Base-by-base conservation (phyloP, 1,140 invertebrate species). In the Drosophila miranda region DNA sequence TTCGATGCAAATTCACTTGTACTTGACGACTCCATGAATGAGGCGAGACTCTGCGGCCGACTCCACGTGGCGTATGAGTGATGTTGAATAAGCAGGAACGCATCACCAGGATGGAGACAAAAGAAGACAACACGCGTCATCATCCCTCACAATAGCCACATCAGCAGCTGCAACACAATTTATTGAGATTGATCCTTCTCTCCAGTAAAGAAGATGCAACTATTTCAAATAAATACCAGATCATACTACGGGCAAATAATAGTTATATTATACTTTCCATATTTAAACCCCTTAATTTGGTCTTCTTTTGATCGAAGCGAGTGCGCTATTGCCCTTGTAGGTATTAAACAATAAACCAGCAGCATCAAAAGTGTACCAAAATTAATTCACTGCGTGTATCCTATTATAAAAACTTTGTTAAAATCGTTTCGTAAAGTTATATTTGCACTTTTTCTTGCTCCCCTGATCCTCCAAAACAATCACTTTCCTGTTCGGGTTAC, bases 1-100 rank as follows among this genome's bases (percentile, higher is more conserved):
- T 87, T 87, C 70, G 82, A 87, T 87, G 82, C 82, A 87, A 87
- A 87, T 87, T 82, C 82, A 87, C 83, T 87, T 78, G 78, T 78
- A 87, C 82, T 88, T 87, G 82, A 87, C 81, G 82, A 78, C 82
- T 86, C 78, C 86, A 77, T 86, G 81, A 86, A 86, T 86, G 81
- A 78, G 81, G 60, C 73, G 55, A 62, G 63, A 56, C 68, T 58
- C 59, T 76, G 46, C 16, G 41, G 38, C 50, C 48, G 44, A n/a
- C 61, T 58, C 54, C 66, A 72, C 72, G 60, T 61, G 66, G 75
- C 78, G 57, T 71, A 83, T 83, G 71, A 83, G 75, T 75, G 76
- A 83, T 83, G 80, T 48, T 42, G 49, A 49, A 59, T 49, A 51
- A 55, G 56, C 13, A 6, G 23, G 4, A 26, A 26, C 23, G 23